phyloP scores from a whole-genome alignment of 1,140 invertebrate genomes.

The Ceratosolen fusciceps region DNA sequence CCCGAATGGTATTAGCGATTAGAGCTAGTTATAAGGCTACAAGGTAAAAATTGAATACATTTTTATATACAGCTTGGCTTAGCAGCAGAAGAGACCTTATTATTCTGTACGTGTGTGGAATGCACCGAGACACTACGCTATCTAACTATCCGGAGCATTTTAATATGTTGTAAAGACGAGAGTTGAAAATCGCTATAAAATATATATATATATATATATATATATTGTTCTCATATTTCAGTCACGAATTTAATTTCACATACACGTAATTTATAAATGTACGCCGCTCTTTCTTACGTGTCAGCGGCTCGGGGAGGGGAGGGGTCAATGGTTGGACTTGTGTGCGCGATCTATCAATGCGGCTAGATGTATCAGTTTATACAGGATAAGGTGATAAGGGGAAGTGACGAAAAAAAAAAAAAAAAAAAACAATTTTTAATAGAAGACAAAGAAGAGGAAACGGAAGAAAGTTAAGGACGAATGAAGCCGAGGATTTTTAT shows the following conservation, averaged over 20 bases:
- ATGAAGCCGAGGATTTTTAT: too few species aligned
- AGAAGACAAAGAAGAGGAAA: too few species aligned
- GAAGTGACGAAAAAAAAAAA: too few species aligned
- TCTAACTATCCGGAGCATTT: not conserved
- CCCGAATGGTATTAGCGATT: not conserved
- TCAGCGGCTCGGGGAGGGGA: too few species aligned
- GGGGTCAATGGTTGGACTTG: too few species aligned
- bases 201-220: conserved; percentile 6
- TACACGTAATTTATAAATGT: too few species aligned
- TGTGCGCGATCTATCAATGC: not conserved
- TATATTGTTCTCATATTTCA: not conserved
- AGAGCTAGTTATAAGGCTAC: not conserved
- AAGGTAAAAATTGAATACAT: not conserved
- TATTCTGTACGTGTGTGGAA: not conserved
- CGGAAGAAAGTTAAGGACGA: too few species aligned
- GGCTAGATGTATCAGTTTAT: not conserved
- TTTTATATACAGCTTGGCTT: not conserved
- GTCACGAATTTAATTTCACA: not conserved
- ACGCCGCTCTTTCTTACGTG: too few species aligned
- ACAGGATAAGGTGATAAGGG: too few species aligned
- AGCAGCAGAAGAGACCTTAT: not conserved
- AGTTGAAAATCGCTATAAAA: not conserved
- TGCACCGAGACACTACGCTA: not conserved
- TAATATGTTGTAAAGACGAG: not conserved
- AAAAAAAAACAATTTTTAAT: too few species aligned